A percentile compares a stretch with the other conserved stretches of the same genome.
Conservation (phyloP, 2,113 vertebrate genomes). For the Suncus etruscus region DNA sequence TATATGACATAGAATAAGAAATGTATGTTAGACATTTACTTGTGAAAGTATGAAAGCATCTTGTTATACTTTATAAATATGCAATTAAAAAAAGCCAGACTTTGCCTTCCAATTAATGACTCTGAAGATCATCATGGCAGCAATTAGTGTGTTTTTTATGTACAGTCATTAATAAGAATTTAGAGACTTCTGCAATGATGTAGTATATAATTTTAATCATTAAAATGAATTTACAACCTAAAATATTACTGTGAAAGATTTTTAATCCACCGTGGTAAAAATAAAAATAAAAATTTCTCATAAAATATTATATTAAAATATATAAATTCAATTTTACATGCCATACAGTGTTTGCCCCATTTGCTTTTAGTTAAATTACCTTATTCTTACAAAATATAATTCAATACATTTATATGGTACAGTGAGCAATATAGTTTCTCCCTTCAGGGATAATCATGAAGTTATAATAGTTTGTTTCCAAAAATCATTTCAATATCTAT, state of each 20-base stretch:
- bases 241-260: too few species aligned
- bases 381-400: constrained; percentile 58
- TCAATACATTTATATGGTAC: constrained; percentile 49
- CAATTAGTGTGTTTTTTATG: constrained; percentile 50
- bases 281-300: too few species aligned
- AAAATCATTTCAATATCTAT: constrained; percentile 41
- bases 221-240: constrained; percentile 36
- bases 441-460: constrained; percentile 1
- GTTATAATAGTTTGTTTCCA: constrained; percentile 39
- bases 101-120: constrained; percentile 46
- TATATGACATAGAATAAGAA: constrained; percentile 23
- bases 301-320: too few species aligned
- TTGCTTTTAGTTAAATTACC: constrained; percentile 66
- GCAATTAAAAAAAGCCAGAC: constrained; percentile 55
- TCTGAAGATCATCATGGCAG: constrained; percentile 66
- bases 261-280: too few species aligned
- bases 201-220: constrained; percentile 57
- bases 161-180: constrained; percentile 57
- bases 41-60: constrained; percentile 48
- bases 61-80: constrained; percentile 69
- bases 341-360: constrained; percentile 34
- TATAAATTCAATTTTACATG: constrained; percentile 26
- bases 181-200: constrained; percentile 19
- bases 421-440: constrained; percentile 54
- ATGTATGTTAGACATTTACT: constrained; percentile 41